Evolutionary conservation across 2,113 vertebrate species (phyloP).

Genomic region (Anguilla japonica): DNA sequence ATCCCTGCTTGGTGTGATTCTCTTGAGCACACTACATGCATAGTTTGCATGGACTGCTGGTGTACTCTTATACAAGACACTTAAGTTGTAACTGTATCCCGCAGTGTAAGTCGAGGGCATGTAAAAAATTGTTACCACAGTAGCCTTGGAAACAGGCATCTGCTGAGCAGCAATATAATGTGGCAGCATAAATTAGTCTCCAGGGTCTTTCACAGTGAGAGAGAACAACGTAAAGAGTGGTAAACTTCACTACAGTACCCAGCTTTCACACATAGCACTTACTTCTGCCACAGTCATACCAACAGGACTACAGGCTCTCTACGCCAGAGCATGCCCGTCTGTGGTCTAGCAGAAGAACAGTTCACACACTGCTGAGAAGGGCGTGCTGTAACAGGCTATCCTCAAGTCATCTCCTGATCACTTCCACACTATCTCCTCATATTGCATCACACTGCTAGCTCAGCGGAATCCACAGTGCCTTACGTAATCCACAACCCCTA

Average conservation of each 20-base stretch:
- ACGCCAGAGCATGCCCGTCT: conserved; percentile 9
- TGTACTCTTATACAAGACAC: neutral
- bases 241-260: neutral
- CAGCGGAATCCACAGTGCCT: neutral
- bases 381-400: neutral
- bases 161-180: neutral
- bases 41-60: neutral
- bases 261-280: neutral
- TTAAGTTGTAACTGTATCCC: neutral
- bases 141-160: neutral
- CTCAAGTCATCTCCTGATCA: neutral
- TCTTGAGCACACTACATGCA: neutral
- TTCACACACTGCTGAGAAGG: neutral
- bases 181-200: neutral
- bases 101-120: neutral
- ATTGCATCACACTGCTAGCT: neutral
- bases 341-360: neutral
- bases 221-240: neutral
- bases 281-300: conserved; percentile 17
- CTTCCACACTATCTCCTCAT: neutral
- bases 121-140: neutral
- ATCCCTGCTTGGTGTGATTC: neutral
- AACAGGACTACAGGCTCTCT: neutral
- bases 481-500: neutral
- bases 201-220: neutral